These are phyloP conservation scores for Bryconaethiops microstoma DNA, from an alignment of 2,797 vertebrate species.

Conservation along the genomic window DNA sequence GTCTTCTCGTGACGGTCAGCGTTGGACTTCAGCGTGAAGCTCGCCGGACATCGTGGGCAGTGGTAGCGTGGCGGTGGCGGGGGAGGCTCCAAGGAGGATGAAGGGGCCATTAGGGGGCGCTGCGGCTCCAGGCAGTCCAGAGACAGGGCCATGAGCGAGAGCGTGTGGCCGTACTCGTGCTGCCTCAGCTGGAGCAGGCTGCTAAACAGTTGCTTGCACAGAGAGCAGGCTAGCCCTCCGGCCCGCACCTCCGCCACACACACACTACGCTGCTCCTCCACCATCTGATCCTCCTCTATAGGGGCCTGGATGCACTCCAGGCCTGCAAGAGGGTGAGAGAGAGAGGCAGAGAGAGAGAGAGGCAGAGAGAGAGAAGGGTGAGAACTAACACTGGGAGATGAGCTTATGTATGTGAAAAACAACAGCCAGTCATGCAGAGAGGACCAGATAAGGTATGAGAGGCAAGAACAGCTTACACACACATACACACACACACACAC, in stretches of 20 bases:
- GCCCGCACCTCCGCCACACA: conserved; percentile 63
- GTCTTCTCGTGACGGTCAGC: conserved; percentile 83
- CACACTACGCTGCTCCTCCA: conserved; percentile 66
- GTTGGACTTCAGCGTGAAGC: conserved; percentile 87
- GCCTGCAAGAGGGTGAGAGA: conserved; percentile 56
- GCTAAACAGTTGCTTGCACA: conserved; percentile 83
- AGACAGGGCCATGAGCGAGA: conserved; percentile 77
- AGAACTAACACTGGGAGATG: conserved; percentile 47
- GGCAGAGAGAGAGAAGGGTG: conserved; percentile 45
- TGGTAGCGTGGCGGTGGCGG: conserved; percentile 73
- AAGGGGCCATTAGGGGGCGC: conserved; percentile 54
- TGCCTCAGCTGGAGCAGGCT: conserved; percentile 79
- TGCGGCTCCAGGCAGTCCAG: conserved; percentile 65
- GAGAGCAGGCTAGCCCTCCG: conserved; percentile 77
- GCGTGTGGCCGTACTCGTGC: conserved; percentile 75
- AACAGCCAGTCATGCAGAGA: conserved; percentile 36
- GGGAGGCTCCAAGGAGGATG: conserved; percentile 39
- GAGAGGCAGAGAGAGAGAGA: conserved; percentile 32
- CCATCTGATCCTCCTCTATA: conserved; percentile 71
- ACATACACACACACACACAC: conserved; percentile 10
- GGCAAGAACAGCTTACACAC: conserved; percentile 8
- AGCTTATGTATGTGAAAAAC: conserved; percentile 54
- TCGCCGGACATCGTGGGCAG: conserved; percentile 82
- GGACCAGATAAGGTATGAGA: conserved; percentile 26
- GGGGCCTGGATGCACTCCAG: conserved; percentile 72